Evolutionary conservation across 2,113 vertebrate genomes (phyloP).

Genomic region (Ophthalmolycus amberensis): DNA sequence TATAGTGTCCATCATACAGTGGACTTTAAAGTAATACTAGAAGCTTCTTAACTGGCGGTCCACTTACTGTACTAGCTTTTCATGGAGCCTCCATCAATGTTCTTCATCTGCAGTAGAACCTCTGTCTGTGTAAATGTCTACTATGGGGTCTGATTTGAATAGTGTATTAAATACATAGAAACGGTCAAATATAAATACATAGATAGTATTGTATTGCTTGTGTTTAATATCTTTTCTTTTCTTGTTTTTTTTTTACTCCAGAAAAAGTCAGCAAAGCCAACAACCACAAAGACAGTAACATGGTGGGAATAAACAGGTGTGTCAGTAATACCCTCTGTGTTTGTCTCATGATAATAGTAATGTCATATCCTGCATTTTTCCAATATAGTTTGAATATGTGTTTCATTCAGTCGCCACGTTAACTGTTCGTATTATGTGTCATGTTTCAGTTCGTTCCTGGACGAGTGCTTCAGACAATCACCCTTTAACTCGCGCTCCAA

Average conservation of each 20-base stretch:
- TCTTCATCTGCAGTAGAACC: background rate
- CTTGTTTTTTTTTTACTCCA: slow-evolving; percentile 60
- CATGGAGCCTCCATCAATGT: background rate
- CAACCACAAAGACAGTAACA: slow-evolving; percentile 92
- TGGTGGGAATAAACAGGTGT: slow-evolving; percentile 92
- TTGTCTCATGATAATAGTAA: background rate
- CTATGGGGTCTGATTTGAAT: background rate
- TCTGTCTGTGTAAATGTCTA: background rate
- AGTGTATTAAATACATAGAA: background rate
- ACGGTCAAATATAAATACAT: background rate
- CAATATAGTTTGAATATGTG: background rate
- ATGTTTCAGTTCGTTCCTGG: slow-evolving; percentile 92
- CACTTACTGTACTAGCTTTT: background rate
- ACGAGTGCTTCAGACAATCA: slow-evolving; percentile 99
- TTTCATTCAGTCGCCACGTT: slow-evolving; percentile 4
- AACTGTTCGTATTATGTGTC: slow-evolving; percentile 25
- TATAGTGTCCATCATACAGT: background rate
- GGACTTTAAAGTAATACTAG: background rate
- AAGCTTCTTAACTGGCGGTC: background rate
- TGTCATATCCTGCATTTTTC: background rate
- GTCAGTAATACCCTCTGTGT: slow-evolving; percentile 24
- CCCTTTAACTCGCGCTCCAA: slow-evolving; percentile 94
- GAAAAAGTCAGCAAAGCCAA: slow-evolving; percentile 99
- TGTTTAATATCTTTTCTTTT: background rate
- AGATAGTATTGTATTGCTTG: background rate